Conservation (phyloP, 1,140 invertebrate genomes). For the Diachasmimorpha longicaudata region DNA sequence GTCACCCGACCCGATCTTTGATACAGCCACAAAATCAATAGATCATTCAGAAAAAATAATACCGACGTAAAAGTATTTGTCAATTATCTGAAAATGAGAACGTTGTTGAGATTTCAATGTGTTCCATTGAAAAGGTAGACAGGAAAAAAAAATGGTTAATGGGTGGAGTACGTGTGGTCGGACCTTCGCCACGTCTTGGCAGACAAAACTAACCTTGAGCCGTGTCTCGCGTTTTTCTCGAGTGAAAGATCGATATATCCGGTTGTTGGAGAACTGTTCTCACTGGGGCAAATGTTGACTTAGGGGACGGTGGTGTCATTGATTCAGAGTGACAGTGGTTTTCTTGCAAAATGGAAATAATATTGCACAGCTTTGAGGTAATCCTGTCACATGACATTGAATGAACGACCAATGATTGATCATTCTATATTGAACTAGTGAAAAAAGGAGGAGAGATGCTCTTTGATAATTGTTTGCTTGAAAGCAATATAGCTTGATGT, state of each 20-base stretch:
- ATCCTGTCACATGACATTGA: too few species aligned
- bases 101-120: background rate
- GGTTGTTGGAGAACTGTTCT: constrained; percentile 18
- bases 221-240: constrained; percentile 22
- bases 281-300: background rate
- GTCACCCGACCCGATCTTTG: background rate
- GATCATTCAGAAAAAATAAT: background rate
- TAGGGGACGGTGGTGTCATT: background rate
- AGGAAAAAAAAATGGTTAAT: background rate
- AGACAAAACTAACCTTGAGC: constrained; percentile 27
- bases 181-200: constrained; percentile 15
- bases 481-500: too few species aligned
- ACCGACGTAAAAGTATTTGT: background rate
- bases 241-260: constrained; percentile 31
- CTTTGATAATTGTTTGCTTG: too few species aligned
- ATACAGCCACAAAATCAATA: background rate
- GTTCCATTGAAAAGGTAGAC: background rate
- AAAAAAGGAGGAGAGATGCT: too few species aligned
- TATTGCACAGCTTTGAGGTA: too few species aligned
- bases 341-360: too few species aligned
- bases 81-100: background rate
- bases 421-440: too few species aligned
- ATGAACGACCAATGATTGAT: too few species aligned
- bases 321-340: too few species aligned
- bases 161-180: background rate